Evolutionary conservation across 2,113 vertebrate genomes (phyloP).

Genomic region (Callopanchax toddi): DNA sequence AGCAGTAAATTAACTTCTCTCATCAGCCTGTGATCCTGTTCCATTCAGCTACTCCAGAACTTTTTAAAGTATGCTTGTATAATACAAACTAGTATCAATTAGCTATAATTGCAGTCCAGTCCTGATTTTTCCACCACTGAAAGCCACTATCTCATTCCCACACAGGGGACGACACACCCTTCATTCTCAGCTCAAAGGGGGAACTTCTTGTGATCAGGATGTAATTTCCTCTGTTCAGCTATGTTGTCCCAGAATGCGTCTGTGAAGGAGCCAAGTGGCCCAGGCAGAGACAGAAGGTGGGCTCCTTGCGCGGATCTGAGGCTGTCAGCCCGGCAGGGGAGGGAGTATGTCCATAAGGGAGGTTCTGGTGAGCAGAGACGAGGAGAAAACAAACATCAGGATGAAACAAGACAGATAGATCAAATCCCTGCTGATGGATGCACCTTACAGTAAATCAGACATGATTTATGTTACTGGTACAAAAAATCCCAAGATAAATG

Average conservation of each 20-base stretch:
- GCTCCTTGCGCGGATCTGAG: conserved; percentile 69
- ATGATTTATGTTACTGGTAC: conserved; percentile 6
- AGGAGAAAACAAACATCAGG: conserved; percentile 78
- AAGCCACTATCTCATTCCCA: conserved; percentile 20
- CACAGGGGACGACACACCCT: conserved; percentile 11
- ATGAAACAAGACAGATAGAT: conserved; percentile 64
- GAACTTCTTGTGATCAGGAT: conserved; percentile 72
- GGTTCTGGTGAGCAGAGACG: conserved; percentile 67
- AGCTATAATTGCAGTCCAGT: not conserved
- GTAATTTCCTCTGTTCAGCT: conserved; percentile 77
- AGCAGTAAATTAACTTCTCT: not conserved
- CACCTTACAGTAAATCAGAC: conserved; percentile 28
- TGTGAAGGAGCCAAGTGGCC: conserved; percentile 77
- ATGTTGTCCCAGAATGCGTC: conserved; percentile 78
- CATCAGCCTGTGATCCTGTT: not conserved
- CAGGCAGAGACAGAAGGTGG: conserved; percentile 72
- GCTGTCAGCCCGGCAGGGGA: conserved; percentile 77
- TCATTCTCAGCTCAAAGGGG: conserved; percentile 39
- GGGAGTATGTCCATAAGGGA: conserved; percentile 62
- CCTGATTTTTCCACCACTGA: conserved; percentile 22
- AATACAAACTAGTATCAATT: not conserved
- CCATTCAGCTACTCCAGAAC: not conserved
- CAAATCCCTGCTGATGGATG: conserved; percentile 66
- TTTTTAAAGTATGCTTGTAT: not conserved
- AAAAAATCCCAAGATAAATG: conserved; percentile 15